Conservation (phyloP, 2,797 vertebrate genomes). For the Xyrichtys novacula region DNA sequence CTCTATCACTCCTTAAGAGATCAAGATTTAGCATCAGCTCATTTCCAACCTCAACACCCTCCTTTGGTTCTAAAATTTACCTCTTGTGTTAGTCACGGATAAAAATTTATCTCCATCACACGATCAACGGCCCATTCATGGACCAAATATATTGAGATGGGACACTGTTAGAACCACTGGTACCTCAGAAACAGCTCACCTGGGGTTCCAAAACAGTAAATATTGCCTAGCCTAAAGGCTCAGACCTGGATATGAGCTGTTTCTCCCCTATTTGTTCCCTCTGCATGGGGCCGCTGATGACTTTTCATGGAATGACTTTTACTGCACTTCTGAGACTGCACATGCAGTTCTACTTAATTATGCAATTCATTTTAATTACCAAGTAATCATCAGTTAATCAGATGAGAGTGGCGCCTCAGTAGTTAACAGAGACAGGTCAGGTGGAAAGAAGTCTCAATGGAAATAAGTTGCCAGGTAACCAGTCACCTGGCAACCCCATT, state of each 20-base stretch:
- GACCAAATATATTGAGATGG: constrained; percentile 4
- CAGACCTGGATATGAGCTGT: constrained; percentile 3
- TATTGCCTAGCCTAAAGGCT: constrained; percentile 18
- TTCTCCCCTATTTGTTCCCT: constrained; percentile 3
- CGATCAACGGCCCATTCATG: constrained; percentile 9
- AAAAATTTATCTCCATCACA: constrained; percentile 24
- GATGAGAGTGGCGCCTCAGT: constrained; percentile 13
- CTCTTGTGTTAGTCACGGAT: constrained; percentile 29
- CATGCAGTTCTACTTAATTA: constrained; percentile 51
- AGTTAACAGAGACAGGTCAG: constrained; percentile 29
- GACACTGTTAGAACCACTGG: constrained; percentile 15
- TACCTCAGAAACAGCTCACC: constrained; percentile 23
- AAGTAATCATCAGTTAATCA: constrained; percentile 40
- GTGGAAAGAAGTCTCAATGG: background rate
- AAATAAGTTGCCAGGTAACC: background rate
- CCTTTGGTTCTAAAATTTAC: constrained; percentile 35
- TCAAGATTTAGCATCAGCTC: constrained; percentile 38
- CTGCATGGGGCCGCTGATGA: constrained; percentile 21
- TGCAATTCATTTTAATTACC: constrained; percentile 54
- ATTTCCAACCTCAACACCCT: constrained; percentile 14
- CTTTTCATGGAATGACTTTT: constrained; percentile 41
- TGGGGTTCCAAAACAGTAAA: constrained; percentile 34
- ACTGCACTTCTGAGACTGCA: constrained; percentile 46
- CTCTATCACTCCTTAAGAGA: constrained; percentile 36
- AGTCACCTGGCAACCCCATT: background rate